Evolutionary conservation across 2,888 invertebrate genomes (phyloP).

Genomic region (Diaprepes abbreviatus): DNA sequence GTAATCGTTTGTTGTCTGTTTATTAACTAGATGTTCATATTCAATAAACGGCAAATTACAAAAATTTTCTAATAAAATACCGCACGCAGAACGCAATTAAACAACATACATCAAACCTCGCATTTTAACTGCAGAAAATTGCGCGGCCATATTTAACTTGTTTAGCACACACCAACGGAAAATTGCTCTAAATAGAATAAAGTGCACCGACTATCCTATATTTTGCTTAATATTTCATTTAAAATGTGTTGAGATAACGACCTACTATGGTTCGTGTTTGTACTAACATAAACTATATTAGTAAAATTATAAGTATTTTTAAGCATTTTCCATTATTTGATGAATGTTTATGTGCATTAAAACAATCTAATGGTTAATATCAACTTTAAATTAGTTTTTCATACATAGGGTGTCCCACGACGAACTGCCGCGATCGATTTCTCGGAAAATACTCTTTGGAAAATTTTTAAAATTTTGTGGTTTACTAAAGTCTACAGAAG

Average conservation of each 20-base stretch:
- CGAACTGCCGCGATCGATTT: too few species aligned
- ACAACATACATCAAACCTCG: conserved; percentile 30
- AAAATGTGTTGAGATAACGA: conserved; percentile 27
- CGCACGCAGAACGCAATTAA: conserved; percentile 36
- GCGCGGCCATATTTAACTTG: conserved; percentile 39
- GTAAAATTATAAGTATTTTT: too few species aligned
- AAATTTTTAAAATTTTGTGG: too few species aligned
- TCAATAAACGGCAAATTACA: not conserved
- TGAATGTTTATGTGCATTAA: too few species aligned
- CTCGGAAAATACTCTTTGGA: too few species aligned
- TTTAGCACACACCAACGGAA: conserved; percentile 40
- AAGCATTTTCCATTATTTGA: too few species aligned
- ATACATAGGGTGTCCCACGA: too few species aligned
- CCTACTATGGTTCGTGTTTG: conserved; percentile 24
- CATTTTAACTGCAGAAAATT: conserved; percentile 36
- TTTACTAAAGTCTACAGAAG: too few species aligned
- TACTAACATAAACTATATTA: too few species aligned
- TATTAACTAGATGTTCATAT: not conserved
- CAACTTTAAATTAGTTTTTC: too few species aligned
- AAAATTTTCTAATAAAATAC: conserved; percentile 30
- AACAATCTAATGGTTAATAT: too few species aligned
- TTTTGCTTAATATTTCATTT: conserved; percentile 36
- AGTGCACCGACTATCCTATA: conserved; percentile 35
- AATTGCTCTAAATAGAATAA: conserved; percentile 42
- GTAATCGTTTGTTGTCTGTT: too few species aligned